Base-by-base conservation (phyloP, 2,797 vertebrate species). In the Pygocentrus nattereri region DNA sequence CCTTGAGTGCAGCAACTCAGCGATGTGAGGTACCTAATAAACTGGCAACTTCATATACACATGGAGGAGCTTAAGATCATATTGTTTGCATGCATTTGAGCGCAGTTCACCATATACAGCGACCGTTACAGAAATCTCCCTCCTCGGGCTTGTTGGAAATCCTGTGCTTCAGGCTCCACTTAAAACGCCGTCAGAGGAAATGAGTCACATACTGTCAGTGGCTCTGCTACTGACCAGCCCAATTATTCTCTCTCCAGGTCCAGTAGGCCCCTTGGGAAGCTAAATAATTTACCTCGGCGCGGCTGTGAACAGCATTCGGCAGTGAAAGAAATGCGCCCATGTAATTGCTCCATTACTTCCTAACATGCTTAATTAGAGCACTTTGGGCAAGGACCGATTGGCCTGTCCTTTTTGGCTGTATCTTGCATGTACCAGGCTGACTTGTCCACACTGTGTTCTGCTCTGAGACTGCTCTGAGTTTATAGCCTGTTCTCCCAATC, bases 281-380 rank as follows among this genome's bases (percentile, higher is more conserved):
- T 61, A 41, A 80, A 71, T 82, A 80, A 84, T 85, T 77, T 59
- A 78, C 64, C 67, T 75, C 5, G 75, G 52, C 38, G 41, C 54
- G 11, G 38, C 47, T 52, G 23, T 0, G 15, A 75, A 70, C 65
- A 10, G 49, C 38, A 30, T 34, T 25, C 15, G 44, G 21, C 61
- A 84, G 21, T 56, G 34, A 76, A 76, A 64, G 47, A 85, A 82
- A 76, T 30, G 23, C 30, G 62, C 12, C 76, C 30, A 13, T 79
- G 68, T 71, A 85, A 79, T 68, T 78, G 3, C 12, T 76, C 62
- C 16, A 82, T 84, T 76, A 74, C 58, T 58, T 79, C 56, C 34
- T 69, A 73, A 59, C 58, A 70, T 54, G 47, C 74, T 54, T 80
- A 84, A 84, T 88, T 84, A 83, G 1, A 23, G 72, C 50, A 56